phyloP scores from a whole-genome alignment of 2,888 invertebrate genomes.

The Harpagoxenus sublaevis region DNA sequence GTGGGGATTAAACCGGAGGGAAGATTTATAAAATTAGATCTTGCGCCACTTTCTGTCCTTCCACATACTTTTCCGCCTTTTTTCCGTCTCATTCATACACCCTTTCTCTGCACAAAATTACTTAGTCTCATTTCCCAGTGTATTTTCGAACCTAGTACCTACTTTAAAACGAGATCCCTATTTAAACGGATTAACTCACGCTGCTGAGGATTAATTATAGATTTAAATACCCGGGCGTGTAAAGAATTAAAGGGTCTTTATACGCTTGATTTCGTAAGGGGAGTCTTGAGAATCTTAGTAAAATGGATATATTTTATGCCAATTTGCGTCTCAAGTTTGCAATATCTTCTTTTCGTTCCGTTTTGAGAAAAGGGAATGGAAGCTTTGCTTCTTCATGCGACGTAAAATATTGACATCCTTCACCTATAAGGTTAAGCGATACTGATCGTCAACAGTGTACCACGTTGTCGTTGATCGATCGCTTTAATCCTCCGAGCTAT shows the following conservation, averaged over 20 bases:
- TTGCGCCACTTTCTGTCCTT: constrained; percentile 53
- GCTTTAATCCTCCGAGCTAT: constrained; percentile 28
- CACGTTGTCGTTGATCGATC: constrained; percentile 44
- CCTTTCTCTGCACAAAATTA: neutral
- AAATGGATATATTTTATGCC: neutral
- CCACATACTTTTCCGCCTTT: constrained; percentile 21
- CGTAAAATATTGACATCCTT: constrained; percentile 38
- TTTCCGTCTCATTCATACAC: constrained; percentile 16
- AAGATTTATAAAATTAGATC: constrained; percentile 73
- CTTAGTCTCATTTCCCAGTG: neutral
- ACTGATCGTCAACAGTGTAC: constrained; percentile 33
- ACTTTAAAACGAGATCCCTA: neutral
- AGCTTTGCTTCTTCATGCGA: neutral
- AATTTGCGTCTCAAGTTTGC: neutral
- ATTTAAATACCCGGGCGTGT: neutral
- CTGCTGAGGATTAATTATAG: constrained; percentile 14
- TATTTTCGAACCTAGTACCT: constrained; percentile 14
- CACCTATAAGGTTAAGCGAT: constrained; percentile 35
- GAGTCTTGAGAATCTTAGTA: neutral
- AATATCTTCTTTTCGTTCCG: neutral
- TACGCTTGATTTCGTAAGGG: neutral
- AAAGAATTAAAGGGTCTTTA: constrained; percentile 12
- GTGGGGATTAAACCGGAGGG: constrained; percentile 71
- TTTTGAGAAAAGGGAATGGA: neutral
- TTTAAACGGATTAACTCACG: constrained; percentile 31